phyloP scores from a whole-genome alignment of 2,888 invertebrate species.

The Hedya salicella region DNA sequence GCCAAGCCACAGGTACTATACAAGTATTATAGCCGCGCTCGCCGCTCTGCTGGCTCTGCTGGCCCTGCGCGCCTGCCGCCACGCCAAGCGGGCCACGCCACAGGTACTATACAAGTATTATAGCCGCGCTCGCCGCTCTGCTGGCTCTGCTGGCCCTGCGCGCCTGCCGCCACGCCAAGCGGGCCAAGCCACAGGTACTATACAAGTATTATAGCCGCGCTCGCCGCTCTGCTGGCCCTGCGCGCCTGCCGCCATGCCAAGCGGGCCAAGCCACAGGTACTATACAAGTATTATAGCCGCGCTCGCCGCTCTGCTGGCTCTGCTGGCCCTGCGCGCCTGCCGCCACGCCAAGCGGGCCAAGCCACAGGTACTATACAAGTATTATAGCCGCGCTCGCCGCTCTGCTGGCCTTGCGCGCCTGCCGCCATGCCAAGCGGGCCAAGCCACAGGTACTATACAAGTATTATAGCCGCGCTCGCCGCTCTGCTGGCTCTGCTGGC shows the following conservation, averaged over 20 bases:
- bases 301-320: slow-evolving; percentile 68
- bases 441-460: too few species aligned
- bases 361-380: too few species aligned
- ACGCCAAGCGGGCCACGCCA: slow-evolving; percentile 54
- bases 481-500: slow-evolving; percentile 67
- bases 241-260: slow-evolving; percentile 65
- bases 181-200: too few species aligned
- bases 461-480: slow-evolving; percentile 73
- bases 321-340: slow-evolving; percentile 68
- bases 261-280: too few species aligned
- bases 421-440: slow-evolving; percentile 59
- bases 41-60: slow-evolving; percentile 68
- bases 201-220: too few species aligned
- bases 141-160: slow-evolving; percentile 67
- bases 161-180: slow-evolving; percentile 63
- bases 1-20: too few species aligned
- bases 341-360: slow-evolving; percentile 56
- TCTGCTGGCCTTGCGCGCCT: slow-evolving; percentile 68
- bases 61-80: slow-evolving; percentile 68
- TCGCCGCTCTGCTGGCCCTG: slow-evolving; percentile 68
- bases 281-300: too few species aligned
- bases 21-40: too few species aligned
- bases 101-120: too few species aligned
- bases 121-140: slow-evolving; percentile 72
- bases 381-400: slow-evolving; percentile 74